Base-by-base conservation (phyloP, 2,888 invertebrate species). In the Tenthredo mesomela region DNA sequence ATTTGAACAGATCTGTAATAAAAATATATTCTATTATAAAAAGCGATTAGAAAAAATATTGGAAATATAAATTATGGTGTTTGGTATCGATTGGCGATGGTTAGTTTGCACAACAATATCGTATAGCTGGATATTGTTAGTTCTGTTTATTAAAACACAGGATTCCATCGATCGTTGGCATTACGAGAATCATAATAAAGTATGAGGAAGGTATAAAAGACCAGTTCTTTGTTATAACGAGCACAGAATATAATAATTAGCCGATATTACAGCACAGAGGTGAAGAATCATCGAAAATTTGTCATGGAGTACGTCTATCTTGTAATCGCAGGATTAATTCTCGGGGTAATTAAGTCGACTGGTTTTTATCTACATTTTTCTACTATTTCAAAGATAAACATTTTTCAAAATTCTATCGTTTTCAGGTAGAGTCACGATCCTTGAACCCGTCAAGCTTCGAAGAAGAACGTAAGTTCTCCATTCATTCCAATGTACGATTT, bases 71-170 rank as follows among this genome's bases (percentile, higher is more conserved):
- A 61, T 61, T 61, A 25, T 25, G 61, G 25, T 61, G 61, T 61
- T 61, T 61, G 61, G 9, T 61, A 61, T 61, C 25, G 61, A 61
- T 61, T 61, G 9, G 61, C 61, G 9, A 25, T 12, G 25, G 10
- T 4, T 4, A 25, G 25, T 61, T 25, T 61, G 9, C 61, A 61
- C 61, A 21, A 21, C 9, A 61, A 29, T 25, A 12, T 61, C 10
- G 21, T 25, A n/a, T 4, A 37, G 37, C 1, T 25, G 33, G 67
- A 33, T 67, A 67, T 18, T 67, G 25, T 33, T 18, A 18, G 25
- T 21, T 33, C 90, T 86, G 88, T 88, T n/a, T 89, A 89, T 0
- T 85, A 88, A 10, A 88, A 54, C 54, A 77, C 18, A 2, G 77
- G 54, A 77, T 77, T 33, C 77, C 77, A 77, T 54, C 25, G 43